Evolutionary conservation across 2,888 invertebrate species (phyloP).

Genomic region (Tiliacea citrago): DNA sequence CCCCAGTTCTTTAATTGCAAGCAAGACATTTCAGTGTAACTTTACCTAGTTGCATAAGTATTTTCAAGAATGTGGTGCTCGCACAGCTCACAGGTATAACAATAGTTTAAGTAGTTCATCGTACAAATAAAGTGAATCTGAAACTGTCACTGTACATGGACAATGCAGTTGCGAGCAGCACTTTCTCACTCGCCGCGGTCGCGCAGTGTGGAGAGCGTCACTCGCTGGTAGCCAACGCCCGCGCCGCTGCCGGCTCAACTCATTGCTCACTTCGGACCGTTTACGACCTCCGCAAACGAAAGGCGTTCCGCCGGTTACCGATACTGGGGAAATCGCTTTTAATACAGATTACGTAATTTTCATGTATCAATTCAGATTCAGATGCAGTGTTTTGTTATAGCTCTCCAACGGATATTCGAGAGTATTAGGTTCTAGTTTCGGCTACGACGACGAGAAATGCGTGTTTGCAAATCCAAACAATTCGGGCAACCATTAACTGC

Average conservation of each 20-base stretch:
- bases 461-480: slow-evolving; percentile 37
- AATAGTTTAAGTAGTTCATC: slow-evolving; percentile 73
- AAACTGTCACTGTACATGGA: slow-evolving; percentile 78
- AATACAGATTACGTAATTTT: slow-evolving; percentile 72
- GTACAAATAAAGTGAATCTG: slow-evolving; percentile 82
- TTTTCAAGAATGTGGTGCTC: slow-evolving; percentile 36
- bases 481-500: slow-evolving; percentile 64
- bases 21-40: background rate
- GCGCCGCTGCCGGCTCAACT: slow-evolving; percentile 35
- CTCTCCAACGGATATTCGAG: slow-evolving; percentile 19
- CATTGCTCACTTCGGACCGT: slow-evolving; percentile 71
- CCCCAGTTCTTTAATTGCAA: background rate
- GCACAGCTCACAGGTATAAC: slow-evolving; percentile 58
- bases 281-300: slow-evolving; percentile 74
- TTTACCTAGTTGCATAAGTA: slow-evolving; percentile 19
- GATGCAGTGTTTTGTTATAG: slow-evolving; percentile 45
- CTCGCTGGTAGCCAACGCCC: slow-evolving; percentile 48
- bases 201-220: slow-evolving; percentile 54
- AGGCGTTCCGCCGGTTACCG: slow-evolving; percentile 69
- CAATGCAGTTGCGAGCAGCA: slow-evolving; percentile 80
- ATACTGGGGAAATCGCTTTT: slow-evolving; percentile 73
- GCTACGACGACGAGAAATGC: background rate
- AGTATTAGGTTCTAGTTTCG: background rate
- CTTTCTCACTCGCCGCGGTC: slow-evolving; percentile 83
- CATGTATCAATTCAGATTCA: slow-evolving; percentile 48